phyloP scores from a whole-genome alignment of 2,888 invertebrate genomes.

The Acrobasis consociella region DNA sequence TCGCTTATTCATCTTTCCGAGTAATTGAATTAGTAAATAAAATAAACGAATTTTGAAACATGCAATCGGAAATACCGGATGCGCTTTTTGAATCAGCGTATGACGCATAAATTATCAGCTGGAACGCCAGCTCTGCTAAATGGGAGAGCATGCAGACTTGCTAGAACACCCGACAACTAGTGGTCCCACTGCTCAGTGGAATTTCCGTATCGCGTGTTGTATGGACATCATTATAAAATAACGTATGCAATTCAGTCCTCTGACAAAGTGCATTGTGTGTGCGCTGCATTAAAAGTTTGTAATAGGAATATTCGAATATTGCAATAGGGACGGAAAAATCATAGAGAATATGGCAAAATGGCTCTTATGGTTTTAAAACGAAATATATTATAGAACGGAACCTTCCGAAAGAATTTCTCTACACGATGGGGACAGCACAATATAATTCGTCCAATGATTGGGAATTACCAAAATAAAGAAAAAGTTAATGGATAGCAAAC shows the following conservation, averaged over 20 bases:
- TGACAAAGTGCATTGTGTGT: background rate
- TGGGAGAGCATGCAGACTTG: slow-evolving; percentile 21
- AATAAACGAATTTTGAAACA: background rate
- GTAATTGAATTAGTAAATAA: background rate
- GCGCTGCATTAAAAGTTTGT: background rate
- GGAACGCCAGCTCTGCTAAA: slow-evolving; percentile 25
- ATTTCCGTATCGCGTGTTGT: background rate
- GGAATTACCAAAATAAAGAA: too few species aligned
- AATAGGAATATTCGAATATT: too few species aligned
- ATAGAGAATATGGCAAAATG: too few species aligned
- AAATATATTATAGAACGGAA: too few species aligned
- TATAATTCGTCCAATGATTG: too few species aligned
- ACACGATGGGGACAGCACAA: too few species aligned
- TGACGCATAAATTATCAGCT: slow-evolving; percentile 27
- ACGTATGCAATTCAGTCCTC: background rate
- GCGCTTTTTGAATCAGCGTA: slow-evolving; percentile 23
- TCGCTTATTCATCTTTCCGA: too few species aligned
- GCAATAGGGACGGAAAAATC: too few species aligned
- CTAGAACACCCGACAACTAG: slow-evolving; percentile 7
- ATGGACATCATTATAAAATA: background rate
- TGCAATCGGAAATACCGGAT: slow-evolving; percentile 19
- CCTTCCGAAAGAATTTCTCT: too few species aligned
- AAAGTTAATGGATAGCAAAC: too few species aligned
- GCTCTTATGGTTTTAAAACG: too few species aligned
- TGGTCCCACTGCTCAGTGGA: slow-evolving; percentile 4